Conservation (phyloP, 2,888 invertebrate genomes). For the Athetis lepigone region DNA sequence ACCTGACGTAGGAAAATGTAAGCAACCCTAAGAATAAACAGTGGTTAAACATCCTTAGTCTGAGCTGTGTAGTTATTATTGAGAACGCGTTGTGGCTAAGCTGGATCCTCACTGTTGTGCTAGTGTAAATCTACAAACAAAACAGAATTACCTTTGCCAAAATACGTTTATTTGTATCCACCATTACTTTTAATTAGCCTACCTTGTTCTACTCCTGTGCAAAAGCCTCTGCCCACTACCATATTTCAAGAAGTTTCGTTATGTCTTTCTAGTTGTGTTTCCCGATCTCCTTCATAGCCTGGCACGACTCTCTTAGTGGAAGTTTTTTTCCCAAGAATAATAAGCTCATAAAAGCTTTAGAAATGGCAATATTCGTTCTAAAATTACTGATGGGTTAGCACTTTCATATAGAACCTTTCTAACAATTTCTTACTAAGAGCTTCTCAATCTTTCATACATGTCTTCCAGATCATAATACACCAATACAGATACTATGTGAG, state of each 20-base stretch:
- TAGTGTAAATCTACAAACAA: background rate
- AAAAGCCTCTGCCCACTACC: too few relatives aligned
- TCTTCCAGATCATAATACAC: conserved; percentile 5
- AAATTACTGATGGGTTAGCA: too few relatives aligned
- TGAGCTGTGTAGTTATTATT: background rate
- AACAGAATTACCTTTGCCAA: background rate
- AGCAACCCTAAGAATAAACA: background rate
- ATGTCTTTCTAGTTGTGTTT: too few relatives aligned
- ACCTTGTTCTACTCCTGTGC: too few relatives aligned
- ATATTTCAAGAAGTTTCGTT: too few relatives aligned
- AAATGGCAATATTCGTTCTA: too few relatives aligned
- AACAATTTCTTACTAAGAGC: background rate
- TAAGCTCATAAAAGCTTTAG: too few relatives aligned
- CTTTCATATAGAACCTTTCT: background rate
- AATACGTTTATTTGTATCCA: too few relatives aligned
- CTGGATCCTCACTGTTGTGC: background rate
- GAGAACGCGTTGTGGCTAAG: too few relatives aligned
- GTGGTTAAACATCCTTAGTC: background rate
- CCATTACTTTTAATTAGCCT: too few relatives aligned
- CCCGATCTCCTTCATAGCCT: too few relatives aligned
- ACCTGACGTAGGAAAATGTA: background rate
- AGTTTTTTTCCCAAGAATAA: background rate
- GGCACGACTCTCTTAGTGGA: too few relatives aligned
- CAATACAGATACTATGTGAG: conserved; percentile 4
- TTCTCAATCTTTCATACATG: background rate